phyloP scores from a whole-genome alignment of 2,888 invertebrate genomes.

The Drosophila prolongata region DNA sequence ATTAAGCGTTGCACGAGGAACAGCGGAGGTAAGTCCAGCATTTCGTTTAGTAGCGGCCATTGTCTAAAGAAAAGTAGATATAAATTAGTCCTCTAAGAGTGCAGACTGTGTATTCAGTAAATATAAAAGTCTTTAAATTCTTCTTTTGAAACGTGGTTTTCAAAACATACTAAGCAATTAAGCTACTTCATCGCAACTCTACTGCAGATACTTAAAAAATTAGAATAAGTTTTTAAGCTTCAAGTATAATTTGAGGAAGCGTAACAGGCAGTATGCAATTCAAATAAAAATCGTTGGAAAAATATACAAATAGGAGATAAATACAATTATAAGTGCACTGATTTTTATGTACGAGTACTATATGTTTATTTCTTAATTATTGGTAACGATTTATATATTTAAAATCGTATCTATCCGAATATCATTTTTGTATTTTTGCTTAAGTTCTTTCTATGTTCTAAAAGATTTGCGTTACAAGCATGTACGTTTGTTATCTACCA shows the following conservation, averaged over 20 bases:
- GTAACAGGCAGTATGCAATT: slow-evolving; percentile 41
- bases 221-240: slow-evolving; percentile 6
- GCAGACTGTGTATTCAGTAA: not conserved
- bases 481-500: slow-evolving; percentile 20
- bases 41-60: slow-evolving; percentile 99
- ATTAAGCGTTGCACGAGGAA: slow-evolving; percentile 97
- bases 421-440: not conserved
- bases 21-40: slow-evolving; percentile 98
- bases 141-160: not conserved
- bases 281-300: slow-evolving; percentile 11
- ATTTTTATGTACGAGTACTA: not conserved
- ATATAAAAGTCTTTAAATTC: not conserved
- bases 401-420: not conserved
- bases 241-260: slow-evolving; percentile 21
- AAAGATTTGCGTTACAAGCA: not conserved
- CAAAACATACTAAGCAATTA: slow-evolving; percentile 26
- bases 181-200: slow-evolving; percentile 19
- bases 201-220: slow-evolving; percentile 5
- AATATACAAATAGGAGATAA: slow-evolving; percentile 5
- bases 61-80: slow-evolving; percentile 87
- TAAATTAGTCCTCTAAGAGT: slow-evolving; percentile 1
- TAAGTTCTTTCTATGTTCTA: not conserved
- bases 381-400: not conserved
- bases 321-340: slow-evolving; percentile 6
- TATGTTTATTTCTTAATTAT: not conserved